Conservation (phyloP, 1,140 invertebrate species). For the Ceratina calcarata region DNA sequence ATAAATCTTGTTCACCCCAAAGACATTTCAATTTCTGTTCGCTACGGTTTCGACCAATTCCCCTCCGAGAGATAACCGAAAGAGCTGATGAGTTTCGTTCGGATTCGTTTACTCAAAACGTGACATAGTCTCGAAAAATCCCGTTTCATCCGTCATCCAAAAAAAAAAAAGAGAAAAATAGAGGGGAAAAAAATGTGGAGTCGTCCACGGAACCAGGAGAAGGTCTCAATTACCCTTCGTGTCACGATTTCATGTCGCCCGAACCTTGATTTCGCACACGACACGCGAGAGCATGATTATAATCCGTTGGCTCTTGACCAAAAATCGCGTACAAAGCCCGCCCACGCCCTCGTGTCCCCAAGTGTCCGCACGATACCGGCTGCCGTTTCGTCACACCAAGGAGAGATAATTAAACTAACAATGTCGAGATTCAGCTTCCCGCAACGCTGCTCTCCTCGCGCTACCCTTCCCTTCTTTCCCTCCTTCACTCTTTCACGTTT, state of each 20-base stretch:
- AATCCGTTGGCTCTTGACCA: slow-evolving; percentile 58
- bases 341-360: background rate
- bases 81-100: background rate
- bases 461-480: background rate
- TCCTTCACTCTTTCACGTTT: slow-evolving; percentile 3
- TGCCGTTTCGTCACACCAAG: slow-evolving; percentile 43
- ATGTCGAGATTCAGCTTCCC: slow-evolving; percentile 42
- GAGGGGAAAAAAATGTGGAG: background rate
- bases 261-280: slow-evolving; percentile 45
- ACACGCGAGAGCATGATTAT: slow-evolving; percentile 45
- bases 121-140: background rate
- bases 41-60: background rate
- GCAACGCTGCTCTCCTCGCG: background rate
- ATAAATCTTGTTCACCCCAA: background rate
- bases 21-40: background rate
- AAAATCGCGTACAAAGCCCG: slow-evolving; percentile 45
- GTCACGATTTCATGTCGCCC: slow-evolving; percentile 24
- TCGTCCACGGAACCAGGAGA: background rate
- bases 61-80: background rate
- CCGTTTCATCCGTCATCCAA: background rate
- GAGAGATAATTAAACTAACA: slow-evolving; percentile 66
- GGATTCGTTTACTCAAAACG: slow-evolving; percentile 4
- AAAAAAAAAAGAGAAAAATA: background rate
- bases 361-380: slow-evolving; percentile 28
- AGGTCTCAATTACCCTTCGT: slow-evolving; percentile 30